Conservation (phyloP, 2,888 invertebrate species). For the Lutraria lutraria region DNA sequence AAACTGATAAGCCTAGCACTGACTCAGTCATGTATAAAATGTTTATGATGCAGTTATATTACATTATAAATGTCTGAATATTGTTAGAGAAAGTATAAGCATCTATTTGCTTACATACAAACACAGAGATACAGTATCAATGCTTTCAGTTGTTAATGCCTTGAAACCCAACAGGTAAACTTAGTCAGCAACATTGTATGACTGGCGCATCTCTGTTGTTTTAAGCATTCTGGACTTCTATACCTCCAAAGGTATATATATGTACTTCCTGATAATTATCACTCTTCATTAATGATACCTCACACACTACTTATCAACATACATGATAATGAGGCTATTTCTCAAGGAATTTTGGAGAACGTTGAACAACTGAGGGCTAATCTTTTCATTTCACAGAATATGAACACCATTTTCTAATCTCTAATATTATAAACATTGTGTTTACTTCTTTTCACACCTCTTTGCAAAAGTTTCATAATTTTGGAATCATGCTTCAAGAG, state of each 20-base stretch:
- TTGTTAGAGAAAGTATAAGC: neutral
- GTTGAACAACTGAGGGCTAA: neutral
- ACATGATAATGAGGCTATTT: neutral
- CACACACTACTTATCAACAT: neutral
- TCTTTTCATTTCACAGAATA: neutral
- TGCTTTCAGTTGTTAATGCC: neutral
- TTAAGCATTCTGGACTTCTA: neutral
- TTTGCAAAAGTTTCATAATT: too few species aligned
- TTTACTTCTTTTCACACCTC: too few species aligned
- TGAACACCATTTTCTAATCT: too few species aligned
- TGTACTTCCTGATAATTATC: neutral
- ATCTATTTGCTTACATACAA: neutral
- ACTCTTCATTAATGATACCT: neutral
- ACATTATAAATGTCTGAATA: neutral
- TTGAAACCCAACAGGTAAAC: neutral
- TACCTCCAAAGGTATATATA: neutral
- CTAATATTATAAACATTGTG: too few species aligned
- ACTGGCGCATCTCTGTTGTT: neutral
- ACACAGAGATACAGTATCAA: neutral
- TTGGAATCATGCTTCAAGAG: too few species aligned
- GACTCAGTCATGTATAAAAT: constrained; percentile 7
- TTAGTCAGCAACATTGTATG: constrained; percentile 9
- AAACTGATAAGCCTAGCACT: neutral
- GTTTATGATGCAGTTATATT: constrained; percentile 13
- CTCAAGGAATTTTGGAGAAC: neutral